These are phyloP conservation scores for Synchiropus splendidus DNA, from an alignment of 2,113 vertebrate genomes.

Conservation along the genomic window DNA sequence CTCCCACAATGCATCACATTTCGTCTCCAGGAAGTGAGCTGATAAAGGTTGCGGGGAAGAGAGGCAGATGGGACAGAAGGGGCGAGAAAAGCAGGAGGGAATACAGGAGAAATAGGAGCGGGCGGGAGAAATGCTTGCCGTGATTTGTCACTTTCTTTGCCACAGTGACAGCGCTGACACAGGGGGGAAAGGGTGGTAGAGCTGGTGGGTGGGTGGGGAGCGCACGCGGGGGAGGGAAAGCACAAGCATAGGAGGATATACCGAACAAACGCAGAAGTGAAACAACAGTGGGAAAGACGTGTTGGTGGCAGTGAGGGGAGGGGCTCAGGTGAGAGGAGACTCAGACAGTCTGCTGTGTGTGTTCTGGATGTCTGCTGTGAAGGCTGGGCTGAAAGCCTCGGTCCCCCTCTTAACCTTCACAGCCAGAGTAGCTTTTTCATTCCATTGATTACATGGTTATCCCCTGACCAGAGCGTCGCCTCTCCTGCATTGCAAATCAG, in stretches of 20 bases:
- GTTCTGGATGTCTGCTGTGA: constrained; percentile 20
- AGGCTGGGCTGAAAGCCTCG: constrained; percentile 38
- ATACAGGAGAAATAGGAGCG: constrained; percentile 22
- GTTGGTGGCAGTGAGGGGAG: constrained; percentile 25
- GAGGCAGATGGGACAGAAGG: constrained; percentile 31
- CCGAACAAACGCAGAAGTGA: constrained; percentile 26
- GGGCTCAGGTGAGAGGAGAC: constrained; percentile 35
- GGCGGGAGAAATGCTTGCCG: constrained; percentile 30
- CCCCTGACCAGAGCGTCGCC: constrained; percentile 54
- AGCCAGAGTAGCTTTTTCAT: constrained; percentile 51
- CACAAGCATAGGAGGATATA: constrained; percentile 30
- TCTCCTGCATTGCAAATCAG: constrained; percentile 55
- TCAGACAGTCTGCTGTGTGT: constrained; percentile 18
- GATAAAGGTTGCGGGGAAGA: constrained; percentile 47
- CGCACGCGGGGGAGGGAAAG: constrained; percentile 22
- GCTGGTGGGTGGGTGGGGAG: constrained; percentile 34
- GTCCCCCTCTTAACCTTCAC: constrained; percentile 61
- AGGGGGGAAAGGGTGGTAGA: constrained; percentile 26
- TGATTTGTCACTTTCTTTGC: constrained; percentile 63
- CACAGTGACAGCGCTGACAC: constrained; percentile 57
- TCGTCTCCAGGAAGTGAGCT: constrained; percentile 58
- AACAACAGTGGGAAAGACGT: constrained; percentile 1
- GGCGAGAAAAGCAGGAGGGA: constrained; percentile 12
- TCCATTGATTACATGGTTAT: constrained; percentile 63
- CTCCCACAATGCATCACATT: constrained; percentile 59